Evolutionary conservation across 2,888 invertebrate genomes (phyloP).

Genomic region (Corythucha ciliata): DNA sequence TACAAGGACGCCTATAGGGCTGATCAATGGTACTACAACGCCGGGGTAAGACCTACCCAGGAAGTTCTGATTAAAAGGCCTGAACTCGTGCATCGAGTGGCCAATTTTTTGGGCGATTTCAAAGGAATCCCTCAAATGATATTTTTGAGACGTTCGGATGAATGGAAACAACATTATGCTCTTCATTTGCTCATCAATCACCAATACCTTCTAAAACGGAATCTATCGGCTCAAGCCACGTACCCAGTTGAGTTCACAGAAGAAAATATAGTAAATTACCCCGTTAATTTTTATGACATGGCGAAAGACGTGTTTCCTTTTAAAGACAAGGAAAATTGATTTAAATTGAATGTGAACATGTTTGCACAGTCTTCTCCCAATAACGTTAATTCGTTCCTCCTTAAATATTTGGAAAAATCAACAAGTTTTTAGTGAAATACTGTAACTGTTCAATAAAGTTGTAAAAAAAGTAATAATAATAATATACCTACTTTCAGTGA

Average conservation of each 20-base stretch:
- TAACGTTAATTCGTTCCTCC: too few relatives aligned
- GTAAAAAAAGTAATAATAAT: too few relatives aligned
- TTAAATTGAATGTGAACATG: too few relatives aligned
- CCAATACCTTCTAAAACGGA: slow-evolving; percentile 35
- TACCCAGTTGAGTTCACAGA: slow-evolving; percentile 27
- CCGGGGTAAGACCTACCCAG: slow-evolving; percentile 41
- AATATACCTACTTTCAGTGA: too few relatives aligned
- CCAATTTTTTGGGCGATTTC: slow-evolving; percentile 39
- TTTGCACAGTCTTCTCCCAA: too few relatives aligned
- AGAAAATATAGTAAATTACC: slow-evolving; percentile 23
- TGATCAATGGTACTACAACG: slow-evolving; percentile 42
- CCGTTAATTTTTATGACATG: slow-evolving; percentile 25
- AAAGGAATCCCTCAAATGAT: slow-evolving; percentile 34
- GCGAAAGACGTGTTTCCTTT: too few relatives aligned
- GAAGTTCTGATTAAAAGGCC: slow-evolving; percentile 39
- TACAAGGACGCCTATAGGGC: slow-evolving; percentile 36
- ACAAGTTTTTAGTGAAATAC: too few relatives aligned
- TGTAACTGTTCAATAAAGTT: too few relatives aligned
- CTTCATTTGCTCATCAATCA: slow-evolving; percentile 41
- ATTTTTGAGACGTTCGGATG: slow-evolving; percentile 35
- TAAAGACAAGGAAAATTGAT: too few relatives aligned
- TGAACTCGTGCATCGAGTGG: slow-evolving; percentile 40
- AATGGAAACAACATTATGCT: slow-evolving; percentile 39
- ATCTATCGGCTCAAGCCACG: slow-evolving; percentile 10
- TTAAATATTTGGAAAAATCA: too few relatives aligned